These are phyloP conservation scores for Copidosoma floridanum DNA, from an alignment of 1,140 invertebrate species.

Conservation along the genomic window DNA sequence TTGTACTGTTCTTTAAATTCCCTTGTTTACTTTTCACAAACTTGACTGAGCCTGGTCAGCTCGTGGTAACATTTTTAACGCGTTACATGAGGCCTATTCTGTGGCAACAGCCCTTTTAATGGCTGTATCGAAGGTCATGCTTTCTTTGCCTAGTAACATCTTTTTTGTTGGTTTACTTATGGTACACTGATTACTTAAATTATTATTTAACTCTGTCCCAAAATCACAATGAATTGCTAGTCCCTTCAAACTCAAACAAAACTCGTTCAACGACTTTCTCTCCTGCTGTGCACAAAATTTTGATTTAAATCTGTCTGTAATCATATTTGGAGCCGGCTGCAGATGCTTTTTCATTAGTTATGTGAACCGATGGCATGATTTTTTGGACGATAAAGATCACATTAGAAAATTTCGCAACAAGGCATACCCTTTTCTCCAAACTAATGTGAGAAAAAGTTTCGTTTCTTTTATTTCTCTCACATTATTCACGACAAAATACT, in stretches of 20 bases:
- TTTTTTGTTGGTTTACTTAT: neutral
- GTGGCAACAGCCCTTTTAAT: neutral
- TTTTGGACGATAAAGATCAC: conserved; percentile 31
- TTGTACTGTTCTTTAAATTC: too few species aligned
- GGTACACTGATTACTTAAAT: neutral
- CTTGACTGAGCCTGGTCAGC: too few species aligned
- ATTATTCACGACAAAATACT: conserved; percentile 37
- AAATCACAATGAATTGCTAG: neutral
- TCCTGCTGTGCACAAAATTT: neutral
- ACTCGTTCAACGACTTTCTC: neutral
- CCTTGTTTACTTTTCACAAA: too few species aligned
- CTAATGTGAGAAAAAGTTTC: conserved; percentile 35
- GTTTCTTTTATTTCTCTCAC: conserved; percentile 27
- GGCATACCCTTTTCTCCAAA: conserved; percentile 26
- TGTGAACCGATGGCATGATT: conserved; percentile 32
- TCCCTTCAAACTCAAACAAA: neutral
- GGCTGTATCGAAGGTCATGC: neutral
- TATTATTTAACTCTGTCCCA: neutral
- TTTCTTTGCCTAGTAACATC: neutral
- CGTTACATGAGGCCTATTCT: neutral
- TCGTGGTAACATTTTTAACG: neutral
- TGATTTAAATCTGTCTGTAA: neutral
- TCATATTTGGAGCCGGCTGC: conserved; percentile 37
- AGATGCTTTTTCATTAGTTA: conserved; percentile 36
- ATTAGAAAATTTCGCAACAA: conserved; percentile 34